These are phyloP conservation scores for Eulemur rufifrons DNA, from an alignment of 2,113 vertebrate species.

Conservation along the genomic window DNA sequence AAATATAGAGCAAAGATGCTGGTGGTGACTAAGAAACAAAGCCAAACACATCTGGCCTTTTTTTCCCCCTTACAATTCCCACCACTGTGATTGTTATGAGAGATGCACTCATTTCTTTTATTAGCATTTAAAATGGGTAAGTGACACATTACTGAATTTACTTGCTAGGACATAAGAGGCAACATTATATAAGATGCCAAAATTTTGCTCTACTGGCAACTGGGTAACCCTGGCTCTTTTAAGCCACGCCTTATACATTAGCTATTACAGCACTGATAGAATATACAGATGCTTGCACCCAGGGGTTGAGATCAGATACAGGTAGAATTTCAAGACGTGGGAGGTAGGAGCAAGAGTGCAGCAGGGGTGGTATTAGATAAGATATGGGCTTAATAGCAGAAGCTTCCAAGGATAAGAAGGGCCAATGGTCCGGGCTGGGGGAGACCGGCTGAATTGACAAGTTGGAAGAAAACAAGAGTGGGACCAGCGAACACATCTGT, in stretches of 20 bases:
- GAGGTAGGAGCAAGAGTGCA: background rate
- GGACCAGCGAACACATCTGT: background rate
- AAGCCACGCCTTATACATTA: background rate
- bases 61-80: slow-evolving; percentile 14
- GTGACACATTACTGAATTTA: background rate
- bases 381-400: background rate
- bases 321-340: background rate
- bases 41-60: background rate
- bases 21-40: slow-evolving; percentile 47
- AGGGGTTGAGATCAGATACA: background rate
- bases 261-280: background rate
- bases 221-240: background rate
- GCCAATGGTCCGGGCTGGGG: background rate
- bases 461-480: background rate
- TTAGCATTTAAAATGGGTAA: slow-evolving; percentile 40
- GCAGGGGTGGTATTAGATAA: background rate
- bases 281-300: background rate
- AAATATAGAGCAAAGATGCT: slow-evolving; percentile 13
- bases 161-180: background rate
- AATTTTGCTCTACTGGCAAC: background rate
- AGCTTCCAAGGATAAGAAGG: background rate
- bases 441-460: background rate
- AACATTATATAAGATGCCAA: slow-evolving; percentile 9
- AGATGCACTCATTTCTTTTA: background rate
- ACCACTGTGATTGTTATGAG: background rate